Conservation (phyloP, 2,113 vertebrate genomes). For the Mesembrinibis cayennensis region DNA sequence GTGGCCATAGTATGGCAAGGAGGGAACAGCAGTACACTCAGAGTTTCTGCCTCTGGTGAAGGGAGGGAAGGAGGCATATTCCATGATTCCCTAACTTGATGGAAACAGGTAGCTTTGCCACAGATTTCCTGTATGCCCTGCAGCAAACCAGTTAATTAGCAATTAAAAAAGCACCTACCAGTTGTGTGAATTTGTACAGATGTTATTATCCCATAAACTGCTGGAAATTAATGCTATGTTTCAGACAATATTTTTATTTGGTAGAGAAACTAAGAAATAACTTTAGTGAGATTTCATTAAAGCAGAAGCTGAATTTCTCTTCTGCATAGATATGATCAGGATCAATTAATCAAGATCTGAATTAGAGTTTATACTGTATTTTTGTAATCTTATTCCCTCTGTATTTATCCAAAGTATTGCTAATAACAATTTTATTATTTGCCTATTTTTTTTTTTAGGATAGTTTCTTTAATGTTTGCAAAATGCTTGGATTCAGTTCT, state of each 20-base stretch:
- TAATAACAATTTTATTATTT: background rate
- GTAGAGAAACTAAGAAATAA: background rate
- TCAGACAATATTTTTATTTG: background rate
- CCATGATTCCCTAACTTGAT: background rate
- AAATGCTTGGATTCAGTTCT: background rate
- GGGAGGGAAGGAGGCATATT: background rate
- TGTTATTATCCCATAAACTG: background rate
- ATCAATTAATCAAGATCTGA: background rate
- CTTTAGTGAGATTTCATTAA: background rate
- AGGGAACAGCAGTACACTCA: background rate
- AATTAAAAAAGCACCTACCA: background rate
- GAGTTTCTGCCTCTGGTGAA: background rate
- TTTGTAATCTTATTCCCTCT: background rate
- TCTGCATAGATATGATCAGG: background rate
- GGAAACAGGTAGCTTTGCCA: background rate
- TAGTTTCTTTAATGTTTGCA: background rate
- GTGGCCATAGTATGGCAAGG: background rate
- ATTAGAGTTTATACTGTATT: background rate
- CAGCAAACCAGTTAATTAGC: background rate
- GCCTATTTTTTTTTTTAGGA: background rate
- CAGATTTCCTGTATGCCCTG: background rate
- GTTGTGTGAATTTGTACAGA: background rate
- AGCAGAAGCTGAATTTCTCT: background rate
- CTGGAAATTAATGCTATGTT: background rate
- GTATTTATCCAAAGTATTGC: background rate